These are phyloP conservation scores for Pitangus sulphuratus DNA, from an alignment of 2,797 vertebrate species.

Conservation along the genomic window DNA sequence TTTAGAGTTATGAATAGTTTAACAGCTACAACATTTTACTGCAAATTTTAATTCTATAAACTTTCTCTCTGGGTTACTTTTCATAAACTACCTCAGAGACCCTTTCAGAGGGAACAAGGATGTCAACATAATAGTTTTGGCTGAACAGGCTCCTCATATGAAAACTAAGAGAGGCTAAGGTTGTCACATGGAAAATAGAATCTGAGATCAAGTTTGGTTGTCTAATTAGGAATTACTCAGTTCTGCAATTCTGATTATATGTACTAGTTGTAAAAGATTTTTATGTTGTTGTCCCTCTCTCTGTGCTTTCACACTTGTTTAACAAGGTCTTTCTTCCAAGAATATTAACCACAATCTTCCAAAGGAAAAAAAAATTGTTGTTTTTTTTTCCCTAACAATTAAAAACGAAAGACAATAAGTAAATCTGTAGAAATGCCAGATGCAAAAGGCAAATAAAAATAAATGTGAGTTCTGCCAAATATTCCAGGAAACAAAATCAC, in stretches of 20 bases:
- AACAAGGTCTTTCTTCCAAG: background rate
- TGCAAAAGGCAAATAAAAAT: background rate
- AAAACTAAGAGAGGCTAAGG: accelerated
- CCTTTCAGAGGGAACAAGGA: background rate
- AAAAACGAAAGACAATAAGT: background rate
- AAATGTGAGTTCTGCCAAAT: background rate
- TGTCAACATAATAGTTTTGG: background rate
- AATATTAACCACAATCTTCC: background rate
- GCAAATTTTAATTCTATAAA: background rate
- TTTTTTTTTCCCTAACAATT: background rate
- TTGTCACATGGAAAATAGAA: background rate
- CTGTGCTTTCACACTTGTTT: background rate
- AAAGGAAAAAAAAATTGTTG: background rate
- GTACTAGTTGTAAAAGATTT: background rate
- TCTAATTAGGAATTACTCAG: background rate
- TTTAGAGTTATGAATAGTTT: background rate
- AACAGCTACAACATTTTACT: background rate
- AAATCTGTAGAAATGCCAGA: background rate
- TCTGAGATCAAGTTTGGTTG: background rate
- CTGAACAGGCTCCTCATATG: background rate
- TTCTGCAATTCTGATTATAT: background rate
- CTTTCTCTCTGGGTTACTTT: background rate
- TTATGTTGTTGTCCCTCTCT: background rate
- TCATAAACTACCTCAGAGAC: background rate
- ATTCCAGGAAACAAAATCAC: background rate